Percentiles rank a stretch among this genome's conserved stretches.
Conservation (phyloP, 2,113 vertebrate species). For the Okapia johnstoni region DNA sequence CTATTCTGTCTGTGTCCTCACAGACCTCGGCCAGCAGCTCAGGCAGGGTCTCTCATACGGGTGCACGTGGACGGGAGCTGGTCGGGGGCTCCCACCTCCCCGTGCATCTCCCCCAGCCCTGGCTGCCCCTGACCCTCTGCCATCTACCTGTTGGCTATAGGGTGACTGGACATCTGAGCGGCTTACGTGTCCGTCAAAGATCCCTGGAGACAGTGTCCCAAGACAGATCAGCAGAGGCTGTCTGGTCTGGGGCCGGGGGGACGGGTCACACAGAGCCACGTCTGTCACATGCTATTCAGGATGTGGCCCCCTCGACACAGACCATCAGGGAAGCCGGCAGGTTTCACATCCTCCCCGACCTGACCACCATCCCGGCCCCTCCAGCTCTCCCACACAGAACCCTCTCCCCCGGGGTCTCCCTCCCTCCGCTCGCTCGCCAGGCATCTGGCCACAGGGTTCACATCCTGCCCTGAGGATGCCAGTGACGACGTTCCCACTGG, state of each 20-base stretch:
- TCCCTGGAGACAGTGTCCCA: not conserved
- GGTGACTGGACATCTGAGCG: not conserved
- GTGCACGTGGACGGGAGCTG: too few relatives aligned
- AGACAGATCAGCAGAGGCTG: not conserved
- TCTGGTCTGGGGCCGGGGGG: not conserved
- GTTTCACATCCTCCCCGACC: not conserved
- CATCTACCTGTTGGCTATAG: not conserved
- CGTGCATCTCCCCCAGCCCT: too few relatives aligned
- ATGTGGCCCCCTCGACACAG: rapidly evolving
- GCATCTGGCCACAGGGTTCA: rapidly evolving
- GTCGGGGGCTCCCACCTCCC: not conserved
- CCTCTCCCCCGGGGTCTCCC: not conserved
- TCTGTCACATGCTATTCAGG: not conserved
- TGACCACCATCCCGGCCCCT: not conserved
- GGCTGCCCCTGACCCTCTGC: rapidly evolving
- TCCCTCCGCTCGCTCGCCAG: not conserved
- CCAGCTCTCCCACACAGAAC: not conserved
- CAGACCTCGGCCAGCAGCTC: not conserved
- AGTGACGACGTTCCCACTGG: rapidly evolving
- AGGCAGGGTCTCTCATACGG: not conserved
- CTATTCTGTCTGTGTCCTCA: not conserved
- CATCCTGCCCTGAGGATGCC: not conserved
- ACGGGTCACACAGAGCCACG: rapidly evolving
- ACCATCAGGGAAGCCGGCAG: rapidly evolving
- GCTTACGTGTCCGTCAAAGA: not conserved